Evolutionary conservation across 2,797 vertebrate genomes (phyloP).

Genomic region (Catharus ustulatus): DNA sequence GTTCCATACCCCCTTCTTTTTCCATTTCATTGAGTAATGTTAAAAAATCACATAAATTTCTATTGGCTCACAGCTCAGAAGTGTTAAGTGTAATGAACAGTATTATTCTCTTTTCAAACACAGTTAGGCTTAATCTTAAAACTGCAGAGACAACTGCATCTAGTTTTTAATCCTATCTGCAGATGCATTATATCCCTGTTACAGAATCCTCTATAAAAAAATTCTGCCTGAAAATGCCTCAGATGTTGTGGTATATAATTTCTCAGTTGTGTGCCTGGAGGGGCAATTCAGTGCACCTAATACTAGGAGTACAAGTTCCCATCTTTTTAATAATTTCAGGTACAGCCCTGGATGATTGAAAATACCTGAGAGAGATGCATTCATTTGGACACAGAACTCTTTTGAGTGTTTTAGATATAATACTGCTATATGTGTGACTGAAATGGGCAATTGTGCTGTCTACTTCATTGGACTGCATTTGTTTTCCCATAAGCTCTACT

Average conservation of each 20-base stretch:
- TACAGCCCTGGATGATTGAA: background rate
- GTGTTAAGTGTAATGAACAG: background rate
- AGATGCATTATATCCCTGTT: background rate
- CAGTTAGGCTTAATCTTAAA: background rate
- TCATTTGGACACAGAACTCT: background rate
- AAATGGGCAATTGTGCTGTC: background rate
- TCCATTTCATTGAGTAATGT: background rate
- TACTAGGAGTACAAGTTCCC: background rate
- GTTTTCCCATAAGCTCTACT: background rate
- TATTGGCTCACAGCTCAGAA: background rate
- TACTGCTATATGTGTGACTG: background rate
- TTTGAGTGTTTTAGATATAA: background rate
- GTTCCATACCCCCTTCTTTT: background rate
- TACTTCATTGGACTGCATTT: background rate
- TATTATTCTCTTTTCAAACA: background rate
- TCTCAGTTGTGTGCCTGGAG: background rate
- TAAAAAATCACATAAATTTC: background rate
- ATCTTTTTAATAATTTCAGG: background rate
- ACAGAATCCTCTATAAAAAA: background rate
- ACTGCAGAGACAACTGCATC: background rate
- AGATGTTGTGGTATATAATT: background rate
- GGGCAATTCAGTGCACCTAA: background rate
- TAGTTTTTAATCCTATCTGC: background rate
- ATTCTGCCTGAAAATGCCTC: background rate
- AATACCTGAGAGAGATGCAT: background rate